Evolutionary conservation across 1,140 invertebrate species (phyloP).

Genomic region (Cotesia vestalis): DNA sequence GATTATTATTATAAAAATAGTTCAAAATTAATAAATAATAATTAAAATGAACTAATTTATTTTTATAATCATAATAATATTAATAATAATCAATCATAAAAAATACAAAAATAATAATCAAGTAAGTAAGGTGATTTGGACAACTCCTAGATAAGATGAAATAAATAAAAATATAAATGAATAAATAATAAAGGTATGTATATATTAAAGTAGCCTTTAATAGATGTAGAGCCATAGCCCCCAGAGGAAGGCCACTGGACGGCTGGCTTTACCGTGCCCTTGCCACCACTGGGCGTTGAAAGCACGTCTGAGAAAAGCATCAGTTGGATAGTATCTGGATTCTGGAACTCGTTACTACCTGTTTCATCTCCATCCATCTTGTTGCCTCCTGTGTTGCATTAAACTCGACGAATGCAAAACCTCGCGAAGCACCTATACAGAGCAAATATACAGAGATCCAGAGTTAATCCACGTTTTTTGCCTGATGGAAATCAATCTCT

Average conservation of each 20-base stretch:
- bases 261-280: constrained; percentile 61
- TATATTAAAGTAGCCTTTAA: constrained; percentile 63
- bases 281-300: constrained; percentile 64
- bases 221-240: constrained; percentile 59
- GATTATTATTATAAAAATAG: no score
- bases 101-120: constrained; percentile 30
- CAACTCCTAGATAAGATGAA: constrained; percentile 52
- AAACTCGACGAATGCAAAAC: constrained; percentile 97
- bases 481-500: constrained; percentile 61
- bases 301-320: constrained; percentile 62
- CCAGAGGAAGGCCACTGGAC: constrained; percentile 60
- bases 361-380: constrained; percentile 92
- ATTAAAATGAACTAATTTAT: constrained; percentile 8
- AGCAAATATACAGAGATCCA: constrained; percentile 70
- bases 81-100: not conserved
- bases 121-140: constrained; percentile 50
- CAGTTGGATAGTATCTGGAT: constrained; percentile 40
- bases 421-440: constrained; percentile 84
- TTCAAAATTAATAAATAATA: constrained; percentile 26
- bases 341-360: constrained; percentile 75
- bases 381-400: constrained; percentile 85
- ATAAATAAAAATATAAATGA: constrained; percentile 12
- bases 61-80: no score
- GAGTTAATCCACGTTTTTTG: constrained; percentile 66
- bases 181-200: constrained; percentile 57